Evolutionary conservation across 2,113 vertebrate genomes (phyloP), one percentile per base, ranked within the genome.

Genomic region (Puma concolor): DNA sequence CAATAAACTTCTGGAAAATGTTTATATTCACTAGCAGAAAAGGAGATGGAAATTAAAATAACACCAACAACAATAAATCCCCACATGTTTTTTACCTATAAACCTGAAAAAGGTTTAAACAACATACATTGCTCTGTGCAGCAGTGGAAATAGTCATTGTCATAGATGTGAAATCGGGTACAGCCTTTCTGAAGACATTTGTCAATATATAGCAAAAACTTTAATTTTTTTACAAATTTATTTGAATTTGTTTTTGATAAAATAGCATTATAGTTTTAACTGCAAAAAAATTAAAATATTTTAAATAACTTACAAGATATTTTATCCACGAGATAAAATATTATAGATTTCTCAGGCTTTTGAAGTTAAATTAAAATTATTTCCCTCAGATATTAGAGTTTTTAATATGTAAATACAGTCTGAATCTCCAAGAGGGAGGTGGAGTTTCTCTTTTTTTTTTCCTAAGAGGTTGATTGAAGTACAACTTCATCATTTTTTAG

Each of bases 351-450:
- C 27, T 36, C 25, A 90, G 19, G 15, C 21, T 50, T 12, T 71
- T 85, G 92, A 89, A 83, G 11, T 67, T 79, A 88, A 94, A 57
- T 63, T 41, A 92, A 94, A 94, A 82, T 54, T 57, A 66, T 41
- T 94, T 94, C 85, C 44, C 15, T 94, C 21, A 48, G n/a, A 12
- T n/a, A 21, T 93, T 81, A 86, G 25, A 82, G 27, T 33, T 88
- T 71, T 82, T 77, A 93, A 71, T 63, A 66, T 31, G 90, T 36
- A 6, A 89, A 85, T 76, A 60, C 38, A 14, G 25, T 86, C 33
- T n/a, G n/a, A 63, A 77, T 77, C 60, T 74, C 31, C 27, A 54
- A 82, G 74, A 94, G 14, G 50, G 6, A 85, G 54, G 2, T 12
- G 33, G 54, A 54, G 23, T 54, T 77, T 10, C 33, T 10, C 2